Conservation (phyloP, 1,140 invertebrate species). For the Formica exsecta region DNA sequence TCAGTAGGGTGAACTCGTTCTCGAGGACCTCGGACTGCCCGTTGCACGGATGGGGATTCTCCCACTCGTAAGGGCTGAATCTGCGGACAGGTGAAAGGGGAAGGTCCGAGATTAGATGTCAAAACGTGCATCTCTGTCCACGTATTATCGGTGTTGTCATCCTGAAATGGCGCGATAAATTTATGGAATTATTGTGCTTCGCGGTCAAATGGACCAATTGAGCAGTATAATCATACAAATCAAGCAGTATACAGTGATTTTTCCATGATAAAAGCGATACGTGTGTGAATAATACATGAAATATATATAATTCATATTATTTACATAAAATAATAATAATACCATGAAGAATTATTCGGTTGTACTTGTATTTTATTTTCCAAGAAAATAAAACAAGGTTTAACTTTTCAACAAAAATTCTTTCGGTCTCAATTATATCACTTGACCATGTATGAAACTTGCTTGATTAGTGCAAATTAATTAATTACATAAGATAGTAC, state of each 20-base stretch:
- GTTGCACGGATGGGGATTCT: slow-evolving; percentile 93
- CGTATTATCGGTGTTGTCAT: background rate
- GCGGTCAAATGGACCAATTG: too few relatives aligned
- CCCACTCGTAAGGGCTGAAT: slow-evolving; percentile 97
- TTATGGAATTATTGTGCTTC: background rate
- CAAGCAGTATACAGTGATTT: background rate
- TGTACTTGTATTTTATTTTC: background rate
- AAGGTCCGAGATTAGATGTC: slow-evolving; percentile 81
- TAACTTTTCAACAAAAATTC: slow-evolving; percentile 9
- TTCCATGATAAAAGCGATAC: background rate
- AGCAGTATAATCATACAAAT: too few relatives aligned
- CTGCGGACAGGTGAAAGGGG: slow-evolving; percentile 87
- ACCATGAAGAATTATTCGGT: background rate
- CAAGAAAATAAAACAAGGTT: background rate
- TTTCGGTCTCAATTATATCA: background rate
- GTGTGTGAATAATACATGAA: background rate
- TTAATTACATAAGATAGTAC: background rate
- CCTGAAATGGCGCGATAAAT: slow-evolving; percentile 37
- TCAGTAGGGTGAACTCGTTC: slow-evolving; percentile 96
- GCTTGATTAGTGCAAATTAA: background rate
- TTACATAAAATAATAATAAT: background rate
- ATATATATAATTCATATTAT: background rate
- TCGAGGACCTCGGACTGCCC: slow-evolving; percentile 92
- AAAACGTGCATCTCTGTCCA: slow-evolving; percentile 66
- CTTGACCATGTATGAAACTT: background rate